Base-by-base conservation (phyloP, 1,140 invertebrate species). In the Euwallacea fornicatus region DNA sequence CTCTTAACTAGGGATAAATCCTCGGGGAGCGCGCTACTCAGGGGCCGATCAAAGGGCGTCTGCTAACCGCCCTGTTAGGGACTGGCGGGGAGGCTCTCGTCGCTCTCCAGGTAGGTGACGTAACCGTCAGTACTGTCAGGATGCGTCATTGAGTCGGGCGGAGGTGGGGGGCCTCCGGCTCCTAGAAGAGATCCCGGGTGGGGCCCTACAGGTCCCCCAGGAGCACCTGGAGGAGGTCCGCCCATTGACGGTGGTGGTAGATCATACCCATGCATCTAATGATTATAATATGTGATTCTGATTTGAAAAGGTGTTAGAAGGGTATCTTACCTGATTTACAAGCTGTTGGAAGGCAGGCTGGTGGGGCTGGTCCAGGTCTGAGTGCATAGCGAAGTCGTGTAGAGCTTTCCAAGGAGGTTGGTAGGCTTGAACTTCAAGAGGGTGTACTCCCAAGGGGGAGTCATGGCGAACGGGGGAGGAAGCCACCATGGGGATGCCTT, bases 381-480 rank as follows among this genome's bases (percentile, higher is more conserved):
- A 93, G 81, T 97, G 94, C 73, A 97, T 88, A 63, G 95, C 96
- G 84, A 97, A 98, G 80, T 98, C 96, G 42, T 91, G 92, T 13
- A 98, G 88, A 53, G 95, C 93, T 84, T 98, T 98, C 96, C 96
- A 98, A 9, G 95, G 96, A 50, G 96, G 95, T 83, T 98, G 96
- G 85, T 98, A 98, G 68, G 93, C 94, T 77, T 96, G 94, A 42
- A 98, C 95, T 82, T 97, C 94, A 44, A 96, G 85, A 9, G 92
- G 90, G 77, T 93, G 91, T 81, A 95, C 88, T 46, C 93, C 92
- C 54, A 93, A 85, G 0, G 93, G 93, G 74, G 92, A 91, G 81
- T 98, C 96, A 82, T 98, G 95, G 44, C 93, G 87, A 1, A 98
- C 95, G 7, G 97, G 96, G 77, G 93, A 96, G 9, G 94, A 94